Conservation (phyloP, 2,888 invertebrate genomes). For the Papilio gigon region DNA sequence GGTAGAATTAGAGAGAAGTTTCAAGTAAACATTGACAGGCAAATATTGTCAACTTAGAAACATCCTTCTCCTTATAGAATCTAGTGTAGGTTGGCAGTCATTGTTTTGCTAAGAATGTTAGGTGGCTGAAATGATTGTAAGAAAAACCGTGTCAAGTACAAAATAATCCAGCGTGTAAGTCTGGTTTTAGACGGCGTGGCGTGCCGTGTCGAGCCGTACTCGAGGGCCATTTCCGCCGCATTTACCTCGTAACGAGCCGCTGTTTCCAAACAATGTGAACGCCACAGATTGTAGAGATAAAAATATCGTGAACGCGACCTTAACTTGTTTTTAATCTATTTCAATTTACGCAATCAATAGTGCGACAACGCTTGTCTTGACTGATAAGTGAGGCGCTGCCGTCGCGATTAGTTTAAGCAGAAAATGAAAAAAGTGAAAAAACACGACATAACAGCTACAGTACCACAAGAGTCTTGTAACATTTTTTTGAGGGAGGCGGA, state of each 20-base stretch:
- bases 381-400: too few relatives aligned
- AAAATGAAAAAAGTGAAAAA: too few relatives aligned
- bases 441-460: too few relatives aligned
- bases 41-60: background rate
- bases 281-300: slow-evolving; percentile 25
- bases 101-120: background rate
- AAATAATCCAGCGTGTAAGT: slow-evolving; percentile 17
- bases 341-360: background rate
- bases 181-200: background rate
- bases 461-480: too few relatives aligned
- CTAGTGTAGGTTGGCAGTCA: background rate
- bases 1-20: too few relatives aligned
- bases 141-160: slow-evolving; percentile 6
- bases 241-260: slow-evolving; percentile 32
- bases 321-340: slow-evolving; percentile 20
- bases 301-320: slow-evolving; percentile 22
- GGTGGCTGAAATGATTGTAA: background rate
- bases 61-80: background rate
- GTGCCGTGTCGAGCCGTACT: slow-evolving; percentile 28
- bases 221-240: slow-evolving; percentile 32
- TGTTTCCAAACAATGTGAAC: slow-evolving; percentile 32
- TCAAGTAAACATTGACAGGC: too few relatives aligned
- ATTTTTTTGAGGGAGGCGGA: too few relatives aligned
- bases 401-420: too few relatives aligned
- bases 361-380: too few relatives aligned